Conservation (phyloP, 1,140 invertebrate genomes). For the Scaptomyza graminum region DNA sequence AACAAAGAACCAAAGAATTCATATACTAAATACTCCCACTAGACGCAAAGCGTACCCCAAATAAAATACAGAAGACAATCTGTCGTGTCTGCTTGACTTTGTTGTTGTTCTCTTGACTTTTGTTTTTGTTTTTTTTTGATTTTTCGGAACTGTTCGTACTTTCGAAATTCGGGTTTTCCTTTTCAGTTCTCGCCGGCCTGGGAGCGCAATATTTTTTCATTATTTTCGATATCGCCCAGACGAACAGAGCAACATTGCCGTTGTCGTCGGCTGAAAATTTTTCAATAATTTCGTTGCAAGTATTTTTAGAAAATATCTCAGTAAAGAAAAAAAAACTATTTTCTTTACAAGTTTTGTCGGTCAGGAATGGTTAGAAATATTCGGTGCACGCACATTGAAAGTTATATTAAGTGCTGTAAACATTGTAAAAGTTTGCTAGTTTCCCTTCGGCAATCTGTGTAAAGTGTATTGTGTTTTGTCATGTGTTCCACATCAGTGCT, state of each 20-base stretch:
- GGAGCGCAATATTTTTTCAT: conserved; percentile 44
- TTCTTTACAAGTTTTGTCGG: conserved; percentile 40
- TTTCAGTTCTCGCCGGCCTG: conserved; percentile 15
- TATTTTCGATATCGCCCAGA: conserved; percentile 47
- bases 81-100: background rate
- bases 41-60: background rate
- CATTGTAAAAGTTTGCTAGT: background rate
- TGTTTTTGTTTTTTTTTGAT: too few relatives aligned
- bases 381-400: background rate
- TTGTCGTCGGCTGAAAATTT: conserved; percentile 49
- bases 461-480: background rate
- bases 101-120: background rate
- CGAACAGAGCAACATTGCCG: conserved; percentile 25
- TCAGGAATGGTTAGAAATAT: conserved; percentile 15
- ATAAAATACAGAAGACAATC: background rate
- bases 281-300: conserved; percentile 71
- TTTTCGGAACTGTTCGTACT: conserved; percentile 30
- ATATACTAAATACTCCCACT: conserved; percentile 8
- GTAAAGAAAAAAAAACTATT: conserved; percentile 24
- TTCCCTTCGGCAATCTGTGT: background rate
- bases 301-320: conserved; percentile 75
- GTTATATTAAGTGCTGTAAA: background rate
- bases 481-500: conserved; percentile 88
- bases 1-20: conserved; percentile 10
- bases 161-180: conserved; percentile 31